These are phyloP conservation scores for Chymomyza amoena DNA, from an alignment of 2,888 invertebrate species.

Conservation along the genomic window DNA sequence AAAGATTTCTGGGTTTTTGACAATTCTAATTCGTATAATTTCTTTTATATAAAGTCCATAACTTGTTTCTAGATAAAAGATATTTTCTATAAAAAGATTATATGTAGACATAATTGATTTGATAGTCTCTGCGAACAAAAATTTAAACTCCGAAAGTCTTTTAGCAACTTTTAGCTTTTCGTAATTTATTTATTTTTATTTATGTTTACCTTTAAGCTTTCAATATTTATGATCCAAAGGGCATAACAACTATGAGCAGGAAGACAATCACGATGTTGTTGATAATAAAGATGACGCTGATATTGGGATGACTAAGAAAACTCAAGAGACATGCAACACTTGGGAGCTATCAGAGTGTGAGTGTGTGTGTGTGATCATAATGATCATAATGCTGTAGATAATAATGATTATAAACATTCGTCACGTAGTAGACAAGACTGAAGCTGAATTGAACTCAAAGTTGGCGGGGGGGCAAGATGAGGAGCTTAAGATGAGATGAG, in stretches of 20 bases:
- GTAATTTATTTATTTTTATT: conserved; percentile 16
- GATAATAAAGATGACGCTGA: conserved; percentile 4
- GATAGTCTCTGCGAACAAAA: too few relatives aligned
- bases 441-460: conserved; percentile 23
- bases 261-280: conserved; percentile 13
- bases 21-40: too few relatives aligned
- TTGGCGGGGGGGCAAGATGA: background rate
- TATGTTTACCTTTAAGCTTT: conserved; percentile 31
- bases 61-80: too few relatives aligned
- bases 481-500: too few relatives aligned
- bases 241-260: conserved; percentile 15
- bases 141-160: too few relatives aligned
- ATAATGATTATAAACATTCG: conserved; percentile 20
- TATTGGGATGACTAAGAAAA: conserved; percentile 37
- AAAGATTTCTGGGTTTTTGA: too few relatives aligned
- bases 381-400: conserved; percentile 11
- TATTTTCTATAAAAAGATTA: too few relatives aligned
- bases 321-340: conserved; percentile 5
- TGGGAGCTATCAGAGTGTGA: background rate
- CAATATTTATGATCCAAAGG: conserved; percentile 44
- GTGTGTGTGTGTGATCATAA: background rate
- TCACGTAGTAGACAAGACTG: conserved; percentile 36
- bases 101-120: too few relatives aligned
- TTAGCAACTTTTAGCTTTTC: background rate
- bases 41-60: too few relatives aligned